Conservation (phyloP, 2,113 vertebrate genomes). For the Thymallus thymallus region DNA sequence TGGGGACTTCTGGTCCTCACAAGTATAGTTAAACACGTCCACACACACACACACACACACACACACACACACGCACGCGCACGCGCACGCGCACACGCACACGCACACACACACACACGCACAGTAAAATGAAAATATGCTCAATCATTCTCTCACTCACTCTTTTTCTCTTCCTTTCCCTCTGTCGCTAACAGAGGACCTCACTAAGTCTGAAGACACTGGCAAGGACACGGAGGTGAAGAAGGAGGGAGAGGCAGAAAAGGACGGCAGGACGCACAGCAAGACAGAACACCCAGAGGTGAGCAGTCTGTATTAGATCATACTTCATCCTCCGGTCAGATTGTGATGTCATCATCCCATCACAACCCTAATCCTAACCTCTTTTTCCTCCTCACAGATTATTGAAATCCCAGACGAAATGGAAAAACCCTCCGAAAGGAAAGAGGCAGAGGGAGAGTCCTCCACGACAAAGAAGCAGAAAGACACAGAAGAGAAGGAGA, state of each 20-base stretch:
- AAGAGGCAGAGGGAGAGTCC: conserved; percentile 51
- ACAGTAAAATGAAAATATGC: not conserved
- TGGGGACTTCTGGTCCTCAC: too few relatives aligned
- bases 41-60: too few relatives aligned
- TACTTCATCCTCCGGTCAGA: not conserved
- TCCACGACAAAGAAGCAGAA: conserved; percentile 75
- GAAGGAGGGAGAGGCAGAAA: conserved; percentile 48
- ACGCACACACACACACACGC: conserved; percentile 6
- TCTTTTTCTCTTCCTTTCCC: too few relatives aligned
- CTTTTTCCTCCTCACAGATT: conserved; percentile 54
- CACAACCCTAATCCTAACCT: not conserved
- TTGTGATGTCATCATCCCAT: not conserved
- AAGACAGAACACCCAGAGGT: conserved; percentile 45
- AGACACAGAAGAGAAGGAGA: conserved; percentile 70
- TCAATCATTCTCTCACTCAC: not conserved
- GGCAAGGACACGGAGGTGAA: conserved; percentile 48
- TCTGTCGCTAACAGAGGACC: conserved; percentile 42
- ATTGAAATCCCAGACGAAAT: conserved; percentile 78
- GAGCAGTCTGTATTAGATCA: conserved; percentile 3
- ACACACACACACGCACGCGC: too few relatives aligned
- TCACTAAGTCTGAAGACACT: conserved; percentile 40
- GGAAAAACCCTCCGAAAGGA: conserved; percentile 77
- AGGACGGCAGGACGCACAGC: conserved; percentile 32
- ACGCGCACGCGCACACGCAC: conserved; percentile 18
- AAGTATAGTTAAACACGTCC: too few relatives aligned